Percentiles rank a stretch among this genome's conserved stretches.
Evolutionary conservation across 2,888 invertebrate species (phyloP).

Genomic region (Pyrgus malvae): DNA sequence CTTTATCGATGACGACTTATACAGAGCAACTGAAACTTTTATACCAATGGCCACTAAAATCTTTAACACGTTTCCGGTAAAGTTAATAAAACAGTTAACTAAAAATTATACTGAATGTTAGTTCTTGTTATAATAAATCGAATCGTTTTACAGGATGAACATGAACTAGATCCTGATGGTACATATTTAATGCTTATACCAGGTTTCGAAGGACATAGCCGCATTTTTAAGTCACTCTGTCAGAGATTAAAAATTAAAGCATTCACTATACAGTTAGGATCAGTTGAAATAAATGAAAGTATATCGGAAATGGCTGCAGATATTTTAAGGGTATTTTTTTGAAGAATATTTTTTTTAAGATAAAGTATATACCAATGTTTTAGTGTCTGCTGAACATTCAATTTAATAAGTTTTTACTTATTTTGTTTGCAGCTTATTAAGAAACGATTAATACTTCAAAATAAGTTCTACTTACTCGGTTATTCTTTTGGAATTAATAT

Average conservation of each 20-base stretch:
- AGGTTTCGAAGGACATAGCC: constrained; percentile 6
- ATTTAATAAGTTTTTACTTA: neutral
- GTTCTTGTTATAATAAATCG: neutral
- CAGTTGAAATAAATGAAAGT: neutral
- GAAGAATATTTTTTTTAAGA: neutral
- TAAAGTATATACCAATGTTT: neutral
- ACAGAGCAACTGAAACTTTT: neutral
- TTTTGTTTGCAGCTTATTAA: constrained; percentile 29
- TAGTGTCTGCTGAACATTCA: neutral
- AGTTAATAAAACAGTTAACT: neutral
- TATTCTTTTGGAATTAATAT: constrained; percentile 44
- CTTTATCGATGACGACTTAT: neutral
- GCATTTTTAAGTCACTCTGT: neutral
- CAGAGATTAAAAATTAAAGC: neutral
- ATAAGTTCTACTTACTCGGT: constrained; percentile 40
- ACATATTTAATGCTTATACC: constrained; percentile 7
- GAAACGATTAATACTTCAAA: constrained; percentile 31
- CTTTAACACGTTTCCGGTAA: neutral
- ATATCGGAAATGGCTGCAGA: constrained; percentile 1
- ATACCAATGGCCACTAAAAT: neutral
- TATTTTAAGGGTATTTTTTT: neutral
- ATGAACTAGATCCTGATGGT: neutral
- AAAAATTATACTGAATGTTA: neutral
- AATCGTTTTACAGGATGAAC: neutral
- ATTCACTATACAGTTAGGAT: neutral